Percentiles rank a stretch among this genome's conserved stretches.
Evolutionary conservation across 2,113 vertebrate species (phyloP).

Genomic region (Nibea albiflora): DNA sequence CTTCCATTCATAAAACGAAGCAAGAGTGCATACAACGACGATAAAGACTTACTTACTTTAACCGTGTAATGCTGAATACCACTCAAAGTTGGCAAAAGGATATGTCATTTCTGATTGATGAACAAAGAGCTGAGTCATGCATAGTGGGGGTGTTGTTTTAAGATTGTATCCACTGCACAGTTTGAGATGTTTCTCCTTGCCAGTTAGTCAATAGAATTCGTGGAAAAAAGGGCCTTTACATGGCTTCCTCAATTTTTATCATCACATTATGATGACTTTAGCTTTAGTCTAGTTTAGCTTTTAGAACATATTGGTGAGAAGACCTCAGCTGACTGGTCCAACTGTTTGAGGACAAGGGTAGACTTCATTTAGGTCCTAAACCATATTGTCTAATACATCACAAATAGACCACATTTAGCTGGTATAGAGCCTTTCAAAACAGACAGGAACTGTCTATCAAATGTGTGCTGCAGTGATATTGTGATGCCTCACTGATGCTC

Average conservation of each 20-base stretch:
- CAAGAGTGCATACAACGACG: not conserved
- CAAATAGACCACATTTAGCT: too few species aligned
- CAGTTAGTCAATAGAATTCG: not conserved
- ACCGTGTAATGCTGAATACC: not conserved
- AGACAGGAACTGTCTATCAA: too few species aligned
- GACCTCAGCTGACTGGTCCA: not conserved
- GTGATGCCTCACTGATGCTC: too few species aligned
- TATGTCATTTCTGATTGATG: not conserved
- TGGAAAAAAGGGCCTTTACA: not conserved
- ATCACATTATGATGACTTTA: not conserved
- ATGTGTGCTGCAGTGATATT: too few species aligned
- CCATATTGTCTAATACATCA: too few species aligned
- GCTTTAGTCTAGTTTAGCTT: not conserved
- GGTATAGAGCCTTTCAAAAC: too few species aligned
- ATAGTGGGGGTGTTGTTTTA: not conserved
- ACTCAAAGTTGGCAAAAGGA: not conserved
- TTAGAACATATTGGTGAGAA: not conserved
- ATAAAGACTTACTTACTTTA: not conserved
- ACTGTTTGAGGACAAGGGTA: not conserved
- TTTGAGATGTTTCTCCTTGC: not conserved
- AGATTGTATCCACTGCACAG: not conserved
- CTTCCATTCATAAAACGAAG: constrained; percentile 18
- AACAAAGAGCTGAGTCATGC: not conserved
- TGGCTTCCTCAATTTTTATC: not conserved
- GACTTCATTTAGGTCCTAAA: not conserved